Conservation (phyloP, 2,888 invertebrate species). For the Elysia crispata region DNA sequence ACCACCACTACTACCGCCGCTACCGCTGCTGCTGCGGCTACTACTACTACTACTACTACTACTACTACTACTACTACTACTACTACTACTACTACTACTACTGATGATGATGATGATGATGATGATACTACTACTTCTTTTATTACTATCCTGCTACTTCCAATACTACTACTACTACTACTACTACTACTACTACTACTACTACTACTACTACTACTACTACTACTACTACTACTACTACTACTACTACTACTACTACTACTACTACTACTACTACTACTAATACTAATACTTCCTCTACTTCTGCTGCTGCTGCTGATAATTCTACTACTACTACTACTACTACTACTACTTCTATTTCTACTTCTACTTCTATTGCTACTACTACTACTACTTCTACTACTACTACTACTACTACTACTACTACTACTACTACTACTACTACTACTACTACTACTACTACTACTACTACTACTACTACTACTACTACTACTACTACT, state of each 20-base stretch:
- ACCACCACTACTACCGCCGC: neutral
- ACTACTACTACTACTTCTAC: conserved; percentile 27
- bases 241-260: conserved; percentile 12
- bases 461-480: conserved; percentile 23
- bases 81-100: conserved; percentile 40
- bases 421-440: conserved; percentile 29
- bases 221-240: conserved; percentile 23
- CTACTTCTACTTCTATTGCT: conserved; percentile 17
- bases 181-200: neutral
- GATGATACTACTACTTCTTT: no score
- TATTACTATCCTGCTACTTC: no score
- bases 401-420: conserved; percentile 30
- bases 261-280: no score
- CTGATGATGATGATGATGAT: no score
- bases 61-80: conserved; percentile 47
- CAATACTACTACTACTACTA: no score
- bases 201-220: conserved; percentile 15
- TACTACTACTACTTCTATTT: neutral
- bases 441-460: conserved; percentile 25
- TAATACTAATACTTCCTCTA: no score
- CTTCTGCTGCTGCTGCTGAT: no score
- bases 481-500: conserved; percentile 5
- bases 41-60: conserved; percentile 9
- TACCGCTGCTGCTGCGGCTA: no score
- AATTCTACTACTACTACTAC: neutral